Conservation (phyloP, 2,888 invertebrate genomes). For the Phanerotoma sp. region DNA sequence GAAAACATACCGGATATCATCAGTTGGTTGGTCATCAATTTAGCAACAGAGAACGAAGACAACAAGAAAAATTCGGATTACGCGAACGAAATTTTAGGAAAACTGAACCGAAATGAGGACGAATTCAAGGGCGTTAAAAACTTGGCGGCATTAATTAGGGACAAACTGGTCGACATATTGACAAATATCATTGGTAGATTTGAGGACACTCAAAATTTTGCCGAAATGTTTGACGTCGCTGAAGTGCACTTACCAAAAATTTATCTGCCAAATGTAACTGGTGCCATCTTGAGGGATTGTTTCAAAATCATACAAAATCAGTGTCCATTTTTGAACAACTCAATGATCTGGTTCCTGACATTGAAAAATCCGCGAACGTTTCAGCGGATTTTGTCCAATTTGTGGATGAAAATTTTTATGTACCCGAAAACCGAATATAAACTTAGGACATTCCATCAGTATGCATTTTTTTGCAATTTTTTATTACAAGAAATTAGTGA, state of each 20-base stretch:
- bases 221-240: slow-evolving; percentile 53
- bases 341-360: slow-evolving; percentile 46
- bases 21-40: too few species aligned
- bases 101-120: slow-evolving; percentile 40
- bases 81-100: slow-evolving; percentile 39
- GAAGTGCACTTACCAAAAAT: slow-evolving; percentile 50
- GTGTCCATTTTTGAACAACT: slow-evolving; percentile 50
- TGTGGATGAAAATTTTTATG: slow-evolving; percentile 59
- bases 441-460: slow-evolving; percentile 62
- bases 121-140: slow-evolving; percentile 41
- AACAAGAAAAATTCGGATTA: too few species aligned
- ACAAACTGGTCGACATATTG: slow-evolving; percentile 51
- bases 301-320: slow-evolving; percentile 59
- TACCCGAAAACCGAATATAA: slow-evolving; percentile 60
- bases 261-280: slow-evolving; percentile 57
- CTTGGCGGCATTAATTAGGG: slow-evolving; percentile 43
- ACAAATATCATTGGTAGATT: slow-evolving; percentile 46
- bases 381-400: slow-evolving; percentile 60
- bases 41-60: too few species aligned
- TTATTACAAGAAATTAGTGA: slow-evolving; percentile 53
- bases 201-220: slow-evolving; percentile 57
- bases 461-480: slow-evolving; percentile 59
- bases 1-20: too few species aligned
- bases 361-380: slow-evolving; percentile 58
- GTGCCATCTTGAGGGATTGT: slow-evolving; percentile 54